A percentile compares a stretch with the other conserved stretches of the same genome.
Evolutionary conservation across 92 coral and sea anemone species (phyloP).

Genomic region (Porites rus): DNA sequence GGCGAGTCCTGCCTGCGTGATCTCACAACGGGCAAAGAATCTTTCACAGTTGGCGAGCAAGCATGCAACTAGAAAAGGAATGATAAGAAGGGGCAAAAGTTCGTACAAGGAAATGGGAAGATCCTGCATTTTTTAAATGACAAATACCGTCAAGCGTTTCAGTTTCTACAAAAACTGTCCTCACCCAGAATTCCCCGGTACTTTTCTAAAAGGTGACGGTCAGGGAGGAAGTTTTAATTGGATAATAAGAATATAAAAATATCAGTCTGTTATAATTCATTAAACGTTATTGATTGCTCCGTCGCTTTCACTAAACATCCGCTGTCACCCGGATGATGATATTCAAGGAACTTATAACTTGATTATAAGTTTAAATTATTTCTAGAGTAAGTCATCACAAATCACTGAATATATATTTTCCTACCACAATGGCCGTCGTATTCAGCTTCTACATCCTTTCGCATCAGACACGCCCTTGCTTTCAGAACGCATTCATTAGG

Average conservation of each 20-base stretch:
- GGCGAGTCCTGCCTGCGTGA: slow-evolving; percentile 69
- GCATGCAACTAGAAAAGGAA: slow-evolving; percentile 67
- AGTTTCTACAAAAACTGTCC: neutral
- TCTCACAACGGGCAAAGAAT: slow-evolving; percentile 79
- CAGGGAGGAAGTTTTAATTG: too few relatives aligned
- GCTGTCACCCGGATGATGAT: too few relatives aligned
- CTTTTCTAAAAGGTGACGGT: neutral
- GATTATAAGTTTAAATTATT: too few relatives aligned
- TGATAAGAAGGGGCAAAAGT: too few relatives aligned
- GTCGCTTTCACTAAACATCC: too few relatives aligned
- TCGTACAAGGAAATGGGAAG: neutral
- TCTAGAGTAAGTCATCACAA: too few relatives aligned
- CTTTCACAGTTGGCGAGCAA: slow-evolving; percentile 67
- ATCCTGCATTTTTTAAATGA: neutral
- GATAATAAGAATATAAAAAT: too few relatives aligned
- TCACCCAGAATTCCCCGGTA: neutral
- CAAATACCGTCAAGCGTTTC: too few relatives aligned
- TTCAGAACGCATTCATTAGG: slow-evolving; percentile 82
- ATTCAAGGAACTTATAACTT: too few relatives aligned
- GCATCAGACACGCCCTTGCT: slow-evolving; percentile 81
- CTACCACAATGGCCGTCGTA: slow-evolving; percentile 86
- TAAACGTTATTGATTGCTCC: too few relatives aligned
- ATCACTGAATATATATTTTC: slow-evolving; percentile 11
- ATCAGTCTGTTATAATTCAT: too few relatives aligned
- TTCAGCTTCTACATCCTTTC: slow-evolving; percentile 71